A percentile compares a stretch with the other conserved stretches of the same genome.
Conservation (phyloP, 2,113 vertebrate species). For the Gulo gulo region DNA sequence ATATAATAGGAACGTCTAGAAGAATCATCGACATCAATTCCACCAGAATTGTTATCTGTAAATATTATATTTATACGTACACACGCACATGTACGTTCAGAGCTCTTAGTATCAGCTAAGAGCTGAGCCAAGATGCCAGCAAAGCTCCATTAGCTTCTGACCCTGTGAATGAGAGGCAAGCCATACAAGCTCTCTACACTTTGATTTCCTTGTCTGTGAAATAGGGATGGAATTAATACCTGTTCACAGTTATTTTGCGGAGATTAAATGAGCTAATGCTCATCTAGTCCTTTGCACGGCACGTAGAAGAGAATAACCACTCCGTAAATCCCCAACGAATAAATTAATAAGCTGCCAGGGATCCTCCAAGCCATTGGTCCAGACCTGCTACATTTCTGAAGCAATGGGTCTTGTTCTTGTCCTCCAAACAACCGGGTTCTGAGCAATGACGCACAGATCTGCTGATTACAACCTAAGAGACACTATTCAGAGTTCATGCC, state of each 20-base stretch:
- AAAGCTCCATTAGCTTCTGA: background rate
- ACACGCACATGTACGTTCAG: background rate
- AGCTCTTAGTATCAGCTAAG: rapidly evolving
- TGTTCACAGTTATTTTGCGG: background rate
- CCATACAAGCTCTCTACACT: background rate
- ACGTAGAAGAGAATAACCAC: background rate
- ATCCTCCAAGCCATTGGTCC: background rate
- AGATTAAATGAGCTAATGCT: background rate
- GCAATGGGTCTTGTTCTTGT: background rate
- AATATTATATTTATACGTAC: background rate
- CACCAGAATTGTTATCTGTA: background rate
- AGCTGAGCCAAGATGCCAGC: background rate
- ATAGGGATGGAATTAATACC: background rate
- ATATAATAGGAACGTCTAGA: background rate
- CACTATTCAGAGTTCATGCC: background rate
- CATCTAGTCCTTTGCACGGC: background rate
- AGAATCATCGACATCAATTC: background rate
- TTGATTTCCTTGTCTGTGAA: background rate
- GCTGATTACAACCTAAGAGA: background rate
- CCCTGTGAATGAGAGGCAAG: background rate
- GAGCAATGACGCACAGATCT: background rate
- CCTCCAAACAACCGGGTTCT: background rate
- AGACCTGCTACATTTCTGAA: background rate
- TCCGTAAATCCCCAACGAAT: background rate
- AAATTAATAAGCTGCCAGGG: background rate